These are phyloP conservation scores for Sprattus sprattus DNA, from an alignment of 2,113 vertebrate species.

Conservation along the genomic window DNA sequence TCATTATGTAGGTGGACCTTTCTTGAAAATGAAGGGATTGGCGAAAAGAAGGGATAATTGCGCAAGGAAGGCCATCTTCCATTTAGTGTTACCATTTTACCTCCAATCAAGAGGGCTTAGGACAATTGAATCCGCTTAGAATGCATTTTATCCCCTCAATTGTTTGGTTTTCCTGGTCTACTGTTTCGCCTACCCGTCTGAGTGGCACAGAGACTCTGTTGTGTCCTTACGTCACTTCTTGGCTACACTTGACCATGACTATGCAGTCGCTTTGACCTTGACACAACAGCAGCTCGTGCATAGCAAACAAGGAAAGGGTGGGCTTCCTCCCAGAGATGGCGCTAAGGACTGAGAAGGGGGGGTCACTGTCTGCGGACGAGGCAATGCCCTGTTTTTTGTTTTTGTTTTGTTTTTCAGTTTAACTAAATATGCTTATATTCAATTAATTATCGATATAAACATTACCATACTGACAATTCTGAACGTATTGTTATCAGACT, in stretches of 20 bases:
- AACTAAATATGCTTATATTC: background rate
- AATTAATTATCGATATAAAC: background rate
- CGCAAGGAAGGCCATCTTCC: background rate
- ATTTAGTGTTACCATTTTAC: background rate
- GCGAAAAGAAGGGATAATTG: background rate
- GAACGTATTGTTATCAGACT: background rate
- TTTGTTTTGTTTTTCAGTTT: background rate
- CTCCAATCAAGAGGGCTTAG: background rate
- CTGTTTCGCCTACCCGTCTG: background rate
- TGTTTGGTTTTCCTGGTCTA: background rate
- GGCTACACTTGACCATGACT: constrained; percentile 84
- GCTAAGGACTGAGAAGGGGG: background rate
- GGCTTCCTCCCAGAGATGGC: constrained; percentile 25
- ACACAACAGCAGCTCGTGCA: constrained; percentile 67
- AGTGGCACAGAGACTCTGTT: constrained; percentile 22
- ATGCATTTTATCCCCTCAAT: background rate
- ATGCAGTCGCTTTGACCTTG: constrained; percentile 80
- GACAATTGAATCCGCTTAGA: background rate
- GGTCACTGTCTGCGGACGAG: constrained; percentile 68
- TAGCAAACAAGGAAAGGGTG: constrained; percentile 43
- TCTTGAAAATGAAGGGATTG: background rate
- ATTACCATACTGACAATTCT: background rate
- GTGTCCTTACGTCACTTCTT: constrained; percentile 55
- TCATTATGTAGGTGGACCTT: background rate
- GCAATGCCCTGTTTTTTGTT: constrained; percentile 45